Evolutionary conservation across 1,140 invertebrate genomes (phyloP).

Genomic region (Platorchestia sp.): DNA sequence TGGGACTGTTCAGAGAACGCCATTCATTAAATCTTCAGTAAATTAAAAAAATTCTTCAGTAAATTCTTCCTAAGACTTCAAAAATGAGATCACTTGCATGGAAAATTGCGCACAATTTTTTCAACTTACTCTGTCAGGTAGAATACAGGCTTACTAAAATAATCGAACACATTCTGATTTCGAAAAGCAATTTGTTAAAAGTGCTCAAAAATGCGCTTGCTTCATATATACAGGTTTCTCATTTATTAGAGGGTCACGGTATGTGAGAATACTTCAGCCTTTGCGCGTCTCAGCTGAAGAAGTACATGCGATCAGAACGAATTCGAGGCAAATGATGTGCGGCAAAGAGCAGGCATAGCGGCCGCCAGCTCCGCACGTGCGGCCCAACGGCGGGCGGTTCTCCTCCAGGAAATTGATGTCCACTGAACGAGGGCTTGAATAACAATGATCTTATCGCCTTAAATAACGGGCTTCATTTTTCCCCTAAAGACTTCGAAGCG

Average conservation of each 20-base stretch:
- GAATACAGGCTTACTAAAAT: no score
- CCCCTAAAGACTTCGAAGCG: not conserved
- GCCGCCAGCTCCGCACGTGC: not conserved
- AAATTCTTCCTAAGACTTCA: no score
- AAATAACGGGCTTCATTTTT: slow-evolving; percentile 9
- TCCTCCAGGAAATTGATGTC: not conserved
- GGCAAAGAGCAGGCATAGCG: not conserved
- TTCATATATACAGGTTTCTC: not conserved
- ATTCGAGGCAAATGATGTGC: not conserved
- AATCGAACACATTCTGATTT: no score
- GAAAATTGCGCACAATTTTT: no score
- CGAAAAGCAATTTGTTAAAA: no score
- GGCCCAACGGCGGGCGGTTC: not conserved
- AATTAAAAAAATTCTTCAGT: no score
- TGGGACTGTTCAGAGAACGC: no score
- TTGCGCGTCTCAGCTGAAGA: not conserved
- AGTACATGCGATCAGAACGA: not conserved
- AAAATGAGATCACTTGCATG: no score
- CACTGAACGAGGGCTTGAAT: not conserved
- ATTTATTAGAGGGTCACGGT: not conserved
- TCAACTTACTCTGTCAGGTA: no score
- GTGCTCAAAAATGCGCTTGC: no score
- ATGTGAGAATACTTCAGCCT: not conserved
- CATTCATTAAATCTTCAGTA: no score
- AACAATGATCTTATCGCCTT: not conserved